Evolutionary conservation across 2,888 invertebrate genomes (phyloP).

Genomic region (Napeogenes inachia): DNA sequence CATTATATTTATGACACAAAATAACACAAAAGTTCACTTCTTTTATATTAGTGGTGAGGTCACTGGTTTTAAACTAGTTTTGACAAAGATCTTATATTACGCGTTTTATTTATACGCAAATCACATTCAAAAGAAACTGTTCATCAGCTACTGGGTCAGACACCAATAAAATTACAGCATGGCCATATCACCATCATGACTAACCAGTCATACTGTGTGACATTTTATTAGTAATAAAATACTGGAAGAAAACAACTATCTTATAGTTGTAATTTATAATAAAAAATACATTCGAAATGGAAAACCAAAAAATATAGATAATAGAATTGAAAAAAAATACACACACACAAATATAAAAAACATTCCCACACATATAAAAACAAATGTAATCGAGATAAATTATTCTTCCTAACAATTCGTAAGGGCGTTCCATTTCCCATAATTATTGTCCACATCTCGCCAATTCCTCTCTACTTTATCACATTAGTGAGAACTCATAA

Average conservation of each 20-base stretch:
- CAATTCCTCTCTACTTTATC: slow-evolving; percentile 59
- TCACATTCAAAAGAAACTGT: slow-evolving; percentile 32
- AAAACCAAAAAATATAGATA: background rate
- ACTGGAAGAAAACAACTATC: too few relatives aligned
- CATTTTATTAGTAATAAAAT: slow-evolving; percentile 40
- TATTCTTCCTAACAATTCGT: slow-evolving; percentile 40
- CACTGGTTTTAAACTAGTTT: slow-evolving; percentile 28
- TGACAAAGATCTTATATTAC: slow-evolving; percentile 37
- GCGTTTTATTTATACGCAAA: slow-evolving; percentile 33
- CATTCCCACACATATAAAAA: background rate
- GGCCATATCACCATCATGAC: too few relatives aligned
- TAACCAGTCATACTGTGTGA: background rate
- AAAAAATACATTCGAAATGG: too few relatives aligned
- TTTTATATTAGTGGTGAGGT: slow-evolving; percentile 13
- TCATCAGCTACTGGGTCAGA: slow-evolving; percentile 31
- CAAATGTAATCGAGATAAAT: background rate
- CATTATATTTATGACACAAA: background rate
- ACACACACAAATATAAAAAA: too few relatives aligned
- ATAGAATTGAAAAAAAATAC: background rate
- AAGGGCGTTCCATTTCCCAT: slow-evolving; percentile 55
- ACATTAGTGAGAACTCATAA: slow-evolving; percentile 68
- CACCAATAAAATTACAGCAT: slow-evolving; percentile 31
- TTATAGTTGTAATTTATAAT: too few relatives aligned
- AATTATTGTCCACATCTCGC: slow-evolving; percentile 66
- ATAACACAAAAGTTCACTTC: too few relatives aligned